Base-by-base conservation (phyloP, 2,888 invertebrate species). In the Andrena hattorfiana region DNA sequence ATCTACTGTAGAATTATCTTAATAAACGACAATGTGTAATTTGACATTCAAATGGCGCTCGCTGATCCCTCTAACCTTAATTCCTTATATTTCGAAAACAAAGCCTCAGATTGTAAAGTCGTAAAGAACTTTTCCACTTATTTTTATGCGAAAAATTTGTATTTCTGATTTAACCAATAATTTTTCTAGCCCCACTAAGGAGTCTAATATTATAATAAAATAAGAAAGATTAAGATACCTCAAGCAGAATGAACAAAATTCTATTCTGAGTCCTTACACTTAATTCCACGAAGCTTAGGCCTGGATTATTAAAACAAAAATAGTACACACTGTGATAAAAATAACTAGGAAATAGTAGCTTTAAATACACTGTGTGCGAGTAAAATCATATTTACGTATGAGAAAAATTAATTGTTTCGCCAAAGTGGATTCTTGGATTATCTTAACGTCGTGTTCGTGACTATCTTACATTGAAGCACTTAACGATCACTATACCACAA, bases 401-500 rank as follows among this genome's bases (percentile, higher is more conserved):
- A 42, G 49, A 75, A 30, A 60, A 59, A 69, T 60, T 35, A 70
- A 75, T 70, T 16, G 26, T 23, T 16, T 32, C n/a, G 20, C 32
- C 35, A 16, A 16, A 23, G 26, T 26, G 26, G 35, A n/a, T 69
- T 49, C 59, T 75, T 51, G 60, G 75, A 75, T 62, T 62, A 75
- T 60, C 75, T 75, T 51, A 62, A 70, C 69, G 42, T 8, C 48
- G 32, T 23, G n/a, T 59, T 60, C 74, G 60, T 75, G 75, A 51
- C 60, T 16, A 26, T 35, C 70, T 68, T 60, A 70, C 49, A 68
- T 26, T 75, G 70, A 35, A 70, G 32, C 60, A 75, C 32, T 60
- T 75, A 75, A 75, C 60, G 75, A 75, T 70, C 60, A 23, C 54
- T 51, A 20, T 10, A 30, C 62, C 72, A 42, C 42, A 71, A 62